Base-by-base conservation (phyloP, 2,888 invertebrate species). In the Harpalus rufipes region DNA sequence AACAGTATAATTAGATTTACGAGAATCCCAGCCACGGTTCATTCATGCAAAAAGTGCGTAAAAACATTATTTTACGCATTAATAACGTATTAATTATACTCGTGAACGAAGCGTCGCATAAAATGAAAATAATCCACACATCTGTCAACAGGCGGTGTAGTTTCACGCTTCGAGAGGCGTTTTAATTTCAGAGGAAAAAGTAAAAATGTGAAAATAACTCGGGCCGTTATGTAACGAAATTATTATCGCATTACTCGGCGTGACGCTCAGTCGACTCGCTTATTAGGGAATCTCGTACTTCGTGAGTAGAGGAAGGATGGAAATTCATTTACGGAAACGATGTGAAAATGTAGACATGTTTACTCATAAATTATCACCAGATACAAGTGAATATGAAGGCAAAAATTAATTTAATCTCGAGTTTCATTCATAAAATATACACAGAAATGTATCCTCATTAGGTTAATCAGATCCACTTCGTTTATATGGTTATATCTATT, bases 91-190 rank as follows among this genome's bases (percentile, higher is more conserved):
- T 74, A 74, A 44, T 44, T 74, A 74, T 44, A 44, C 41, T 14
- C 8, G 18, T 10, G 10, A 44, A 41, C 44, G 44, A 3, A 74
- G 72, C 72, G 18, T 10, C 72, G 18, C 41, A 74, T 44, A 44
- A 74, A 74, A 74, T 74, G 72, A 44, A 74, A 74, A 44, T 74
- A 74, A 74, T 74, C 18, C 44, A 74, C 72, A 74, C 72, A 74
- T 74, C 72, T 74, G 72, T 74, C 72, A 74, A 74, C 72, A 74
- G 7, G 72, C 44, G 18, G 72, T 41, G 68, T 6, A 39, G 18
- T 74, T 74, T 74, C 44, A 74, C 44, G 72, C 72, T 74, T 16
- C 41, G 44, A 41, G 41, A 41, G 44, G 14, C 41, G 41, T 44
- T 74, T 74, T 74, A 74, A 74, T 74, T 44, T 21, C 72, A 16